Conservation (phyloP, 1,140 invertebrate genomes). For the Hypothenemus hampei region DNA sequence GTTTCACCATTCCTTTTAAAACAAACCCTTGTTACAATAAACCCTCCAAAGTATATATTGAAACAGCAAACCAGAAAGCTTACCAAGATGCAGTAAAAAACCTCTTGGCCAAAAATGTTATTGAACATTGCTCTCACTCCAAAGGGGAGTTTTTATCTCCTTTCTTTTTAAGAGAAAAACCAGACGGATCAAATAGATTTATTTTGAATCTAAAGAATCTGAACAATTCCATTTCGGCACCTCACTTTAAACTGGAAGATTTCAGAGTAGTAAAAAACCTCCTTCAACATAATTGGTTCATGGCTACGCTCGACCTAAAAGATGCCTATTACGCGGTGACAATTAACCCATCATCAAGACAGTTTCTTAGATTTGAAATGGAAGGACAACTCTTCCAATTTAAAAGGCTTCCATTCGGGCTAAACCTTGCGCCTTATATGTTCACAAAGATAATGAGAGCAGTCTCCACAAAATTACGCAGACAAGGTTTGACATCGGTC, state of each 20-base stretch:
- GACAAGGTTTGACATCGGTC: not conserved
- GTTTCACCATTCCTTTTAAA: not conserved
- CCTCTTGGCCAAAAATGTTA: not conserved
- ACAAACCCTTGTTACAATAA: not conserved
- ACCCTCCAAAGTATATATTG: not conserved
- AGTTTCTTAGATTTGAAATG: conserved; percentile 6
- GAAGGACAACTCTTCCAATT: not conserved
- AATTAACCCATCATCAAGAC: not conserved
- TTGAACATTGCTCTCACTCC: not conserved
- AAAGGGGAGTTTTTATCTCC: not conserved
- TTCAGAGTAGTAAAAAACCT: conserved; percentile 8
- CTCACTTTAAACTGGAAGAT: not conserved
- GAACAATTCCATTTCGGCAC: not conserved
- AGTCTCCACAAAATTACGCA: not conserved
- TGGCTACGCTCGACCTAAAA: not conserved
- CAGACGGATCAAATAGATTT: not conserved
- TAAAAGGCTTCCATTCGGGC: conserved; percentile 16
- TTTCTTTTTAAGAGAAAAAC: not conserved
- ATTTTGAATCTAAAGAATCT: conserved; percentile 1
- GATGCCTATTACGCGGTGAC: not conserved
- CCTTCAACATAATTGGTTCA: conserved; percentile 14
- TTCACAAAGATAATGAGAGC: conserved; percentile 19
- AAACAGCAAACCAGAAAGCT: not conserved
- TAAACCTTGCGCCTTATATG: no score
- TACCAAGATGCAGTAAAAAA: not conserved